A percentile compares a stretch with the other conserved stretches of the same genome.
Conservation (phyloP, 2,113 vertebrate genomes). For the Lagopus leucura region DNA sequence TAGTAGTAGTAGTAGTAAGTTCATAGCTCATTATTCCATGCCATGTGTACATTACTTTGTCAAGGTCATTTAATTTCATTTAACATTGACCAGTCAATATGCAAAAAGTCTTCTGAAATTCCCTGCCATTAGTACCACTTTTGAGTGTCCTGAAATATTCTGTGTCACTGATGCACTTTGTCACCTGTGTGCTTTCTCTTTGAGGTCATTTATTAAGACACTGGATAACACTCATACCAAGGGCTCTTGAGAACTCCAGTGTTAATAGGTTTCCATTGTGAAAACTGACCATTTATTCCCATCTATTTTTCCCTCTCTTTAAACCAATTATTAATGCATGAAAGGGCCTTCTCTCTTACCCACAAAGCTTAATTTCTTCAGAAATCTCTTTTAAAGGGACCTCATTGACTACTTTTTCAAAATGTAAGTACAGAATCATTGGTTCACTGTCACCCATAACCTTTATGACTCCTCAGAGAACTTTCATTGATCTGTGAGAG, state of each 20-base stretch:
- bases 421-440: background rate
- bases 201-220: background rate
- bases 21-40: background rate
- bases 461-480: background rate
- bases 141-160: background rate
- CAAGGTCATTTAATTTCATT: background rate
- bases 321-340: slow-evolving; percentile 6
- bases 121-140: background rate
- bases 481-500: background rate
- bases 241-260: background rate
- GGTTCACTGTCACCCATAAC: background rate
- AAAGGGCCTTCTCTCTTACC: background rate
- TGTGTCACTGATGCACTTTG: background rate
- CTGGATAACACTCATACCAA: background rate
- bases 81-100: background rate
- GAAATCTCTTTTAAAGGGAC: background rate
- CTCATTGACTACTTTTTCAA: background rate
- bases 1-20: background rate
- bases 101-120: background rate
- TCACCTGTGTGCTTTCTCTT: background rate
- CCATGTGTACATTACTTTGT: fast-evolving
- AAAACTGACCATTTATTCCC: background rate
- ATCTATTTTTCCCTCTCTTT: background rate
- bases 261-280: background rate
- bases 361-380: slow-evolving; percentile 18